Conservation (phyloP, 2,113 vertebrate genomes). For the Malurus melanocephalus region DNA sequence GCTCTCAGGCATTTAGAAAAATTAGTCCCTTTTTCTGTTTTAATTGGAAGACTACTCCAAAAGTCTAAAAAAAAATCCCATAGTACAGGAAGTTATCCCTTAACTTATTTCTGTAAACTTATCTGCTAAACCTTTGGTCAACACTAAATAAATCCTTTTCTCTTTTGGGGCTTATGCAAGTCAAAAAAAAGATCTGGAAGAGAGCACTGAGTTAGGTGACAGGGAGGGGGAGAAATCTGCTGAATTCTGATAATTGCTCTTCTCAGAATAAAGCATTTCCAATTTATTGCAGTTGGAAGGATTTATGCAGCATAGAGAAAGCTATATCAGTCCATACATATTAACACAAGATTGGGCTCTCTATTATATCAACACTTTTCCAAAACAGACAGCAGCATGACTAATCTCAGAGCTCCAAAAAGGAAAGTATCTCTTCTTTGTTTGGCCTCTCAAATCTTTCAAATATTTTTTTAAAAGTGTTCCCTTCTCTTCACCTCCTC, state of each 20-base stretch:
- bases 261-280: conserved; percentile 35
- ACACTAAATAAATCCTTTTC: not conserved
- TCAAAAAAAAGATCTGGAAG: conserved; percentile 16
- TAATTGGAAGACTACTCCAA: not conserved
- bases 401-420: conserved; percentile 53
- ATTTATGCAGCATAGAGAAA: conserved; percentile 25
- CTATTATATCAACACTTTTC: conserved; percentile 40
- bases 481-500: not conserved
- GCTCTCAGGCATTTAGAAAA: not conserved
- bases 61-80: not conserved
- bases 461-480: not conserved
- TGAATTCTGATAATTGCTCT: conserved; percentile 52
- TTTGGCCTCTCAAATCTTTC: conserved; percentile 37
- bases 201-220: not conserved
- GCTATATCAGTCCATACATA: conserved; percentile 24
- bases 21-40: not conserved
- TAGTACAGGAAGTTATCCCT: not conserved
- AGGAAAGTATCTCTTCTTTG: not conserved
- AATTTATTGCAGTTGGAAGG: conserved; percentile 47
- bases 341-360: conserved; percentile 47
- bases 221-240: conserved; percentile 9
- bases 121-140: not conserved
- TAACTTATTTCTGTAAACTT: conserved; percentile 3
- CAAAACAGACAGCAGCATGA: conserved; percentile 53
- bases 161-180: conserved; percentile 10